Base-by-base conservation (phyloP, 2,888 invertebrate genomes). In the Chalcis sispes region DNA sequence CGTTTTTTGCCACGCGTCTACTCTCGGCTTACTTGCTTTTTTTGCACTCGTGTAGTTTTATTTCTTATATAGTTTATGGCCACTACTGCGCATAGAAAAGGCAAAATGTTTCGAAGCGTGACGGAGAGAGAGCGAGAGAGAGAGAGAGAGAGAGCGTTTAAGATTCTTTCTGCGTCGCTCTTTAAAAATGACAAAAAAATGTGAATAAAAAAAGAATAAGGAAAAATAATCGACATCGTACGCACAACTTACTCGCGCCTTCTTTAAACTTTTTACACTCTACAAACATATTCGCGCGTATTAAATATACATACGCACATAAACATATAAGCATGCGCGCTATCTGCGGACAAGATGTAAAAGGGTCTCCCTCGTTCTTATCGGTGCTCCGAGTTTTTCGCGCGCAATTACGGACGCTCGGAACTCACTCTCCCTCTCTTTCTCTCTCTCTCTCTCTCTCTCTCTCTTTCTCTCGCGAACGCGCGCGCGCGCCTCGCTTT, bases 391-490 rank as follows among this genome's bases (percentile, higher is more conserved):
- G 58, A 23, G 56, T 73, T 52, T 71, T 71, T 75, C 64, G 67
- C 72, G 62, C 62, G 64, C 76, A 76, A 76, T 76, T 76, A 76
- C 72, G 25, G 20, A 25, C 46, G 2, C 46, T 5, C 36, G 36
- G 4, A 36, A 4, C 4, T 7, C 5, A 4, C 5, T 13, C 15
- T 42, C 15, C 15, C 15, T 42, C 2, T 13, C 2, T 2, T 13
- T 2, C 27, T 27, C 10, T 50, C 25, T 1, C 54, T 23, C 54
- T 25, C 54, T 50, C 54, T 15, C 5, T 13, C 15, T 42, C 15
- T 42, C 15, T 42, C 2, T 13, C 2, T 2, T 13, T 2, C 27
- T 27, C 10, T 50, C 25, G 10, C 54, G 4, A 25, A 3, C 54
- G n/a, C 54, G 32, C 7, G 13, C 25, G 29, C 50, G 65, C 65